Percentiles rank a stretch among this genome's conserved stretches.
These are phyloP conservation scores for Lasioglossum figueresi DNA, from an alignment of 2,888 invertebrate species.

Conservation along the genomic window DNA sequence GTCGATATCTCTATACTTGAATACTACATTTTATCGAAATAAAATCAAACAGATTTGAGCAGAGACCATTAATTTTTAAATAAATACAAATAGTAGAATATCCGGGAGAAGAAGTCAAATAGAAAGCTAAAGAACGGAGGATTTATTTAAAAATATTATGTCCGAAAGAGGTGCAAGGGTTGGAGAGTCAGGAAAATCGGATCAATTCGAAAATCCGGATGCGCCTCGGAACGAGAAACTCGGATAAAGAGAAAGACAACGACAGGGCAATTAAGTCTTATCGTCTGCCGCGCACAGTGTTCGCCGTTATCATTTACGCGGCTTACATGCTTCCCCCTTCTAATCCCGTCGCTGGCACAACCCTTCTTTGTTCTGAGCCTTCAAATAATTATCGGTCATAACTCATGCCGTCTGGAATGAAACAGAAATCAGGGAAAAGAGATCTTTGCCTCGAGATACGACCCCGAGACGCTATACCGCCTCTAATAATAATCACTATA, in stretches of 20 bases:
- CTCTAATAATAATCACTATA: background rate
- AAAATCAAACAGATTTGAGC: background rate
- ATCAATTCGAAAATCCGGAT: slow-evolving; percentile 44
- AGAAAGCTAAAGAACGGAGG: background rate
- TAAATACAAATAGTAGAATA: background rate
- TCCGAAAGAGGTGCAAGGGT: background rate
- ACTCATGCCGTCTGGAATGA: slow-evolving; percentile 62
- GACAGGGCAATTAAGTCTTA: slow-evolving; percentile 74
- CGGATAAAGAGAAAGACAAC: slow-evolving; percentile 38
- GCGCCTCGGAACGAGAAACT: slow-evolving; percentile 38
- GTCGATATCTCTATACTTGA: background rate
- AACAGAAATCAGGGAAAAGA: slow-evolving; percentile 24
- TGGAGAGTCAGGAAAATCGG: slow-evolving; percentile 27
- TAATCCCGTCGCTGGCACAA: slow-evolving; percentile 57
- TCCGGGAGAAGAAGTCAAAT: background rate
- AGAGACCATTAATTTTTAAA: background rate
- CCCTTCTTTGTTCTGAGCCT: slow-evolving; percentile 67
- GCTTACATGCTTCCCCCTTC: slow-evolving; percentile 71
- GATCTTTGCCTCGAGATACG: slow-evolving; percentile 6
- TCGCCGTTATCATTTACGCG: slow-evolving; percentile 77
- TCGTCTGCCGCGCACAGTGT: slow-evolving; percentile 72
- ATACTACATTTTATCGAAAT: background rate
- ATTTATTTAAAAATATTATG: slow-evolving; percentile 15
- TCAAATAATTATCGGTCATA: slow-evolving; percentile 76
- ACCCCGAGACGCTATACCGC: background rate